Evolutionary conservation across 2,888 invertebrate genomes (phyloP), one percentile per base, ranked within the genome.

Genomic region (Tetanocera ferruginea): DNA sequence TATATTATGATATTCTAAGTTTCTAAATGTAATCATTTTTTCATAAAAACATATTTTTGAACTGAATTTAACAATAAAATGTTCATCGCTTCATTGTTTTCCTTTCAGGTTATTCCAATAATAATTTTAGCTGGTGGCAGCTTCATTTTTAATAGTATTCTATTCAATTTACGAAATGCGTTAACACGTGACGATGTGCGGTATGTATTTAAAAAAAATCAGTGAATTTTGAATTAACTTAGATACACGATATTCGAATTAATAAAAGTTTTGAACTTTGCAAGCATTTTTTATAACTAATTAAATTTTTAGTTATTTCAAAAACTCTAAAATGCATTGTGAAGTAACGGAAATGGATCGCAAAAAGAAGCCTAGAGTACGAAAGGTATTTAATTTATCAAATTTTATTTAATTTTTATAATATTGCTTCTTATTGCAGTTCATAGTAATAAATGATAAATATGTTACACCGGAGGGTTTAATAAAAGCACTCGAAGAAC

Each of bases 181-280:
- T 5, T 81, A 2, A 86, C 84, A 0, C 83, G 86, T 0, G 85
- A 86, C 77, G 88, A 88, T 78, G 84, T 87, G 3, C 83, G 78
- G 82, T 88, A 81, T 79, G 80, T 77, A 57, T 51, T 52, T 28
- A 2, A 14, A 11, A n/a, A n/a, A 51, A 34, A 2, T 37, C 14
- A 57, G 8, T 37, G 9, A 52, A 17, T 8, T 66, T 67, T 3
- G n/a, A 8, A 66, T 37, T 34, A n/a, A n/a, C n/a, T 11, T 3
- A 2, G 17, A 34, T 17, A 19, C n/a, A n/a, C n/a, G n/a, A n/a
- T 23, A 64, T 64, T 28, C 5, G 4, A 6, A 4, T 2, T 0
- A 4, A 31, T 28, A n/a, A 6, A 34, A 17, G 5, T 1, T 34
- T 17, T 34, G 6, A 17, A 34, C 2, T 67, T 64, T 8, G 34